These are phyloP conservation scores for Pyrgilauda ruficollis DNA, from an alignment of 2,113 vertebrate species.

Conservation along the genomic window DNA sequence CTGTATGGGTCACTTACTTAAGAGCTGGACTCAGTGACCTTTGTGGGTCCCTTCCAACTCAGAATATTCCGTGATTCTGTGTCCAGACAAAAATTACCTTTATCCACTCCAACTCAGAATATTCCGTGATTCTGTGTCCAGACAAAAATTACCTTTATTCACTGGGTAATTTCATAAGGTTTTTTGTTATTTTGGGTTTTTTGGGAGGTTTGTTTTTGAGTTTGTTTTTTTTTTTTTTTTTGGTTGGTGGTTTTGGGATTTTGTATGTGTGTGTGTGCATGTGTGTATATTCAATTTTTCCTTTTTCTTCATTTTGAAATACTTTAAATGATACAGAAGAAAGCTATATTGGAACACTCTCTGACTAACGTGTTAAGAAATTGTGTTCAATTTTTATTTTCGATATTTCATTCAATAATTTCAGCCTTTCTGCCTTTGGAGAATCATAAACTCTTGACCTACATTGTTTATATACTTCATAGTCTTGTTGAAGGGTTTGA, in stretches of 20 bases:
- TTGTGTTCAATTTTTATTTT: not conserved
- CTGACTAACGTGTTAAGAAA: not conserved
- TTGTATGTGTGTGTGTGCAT: not conserved
- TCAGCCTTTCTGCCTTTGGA: not conserved
- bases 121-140: not conserved
- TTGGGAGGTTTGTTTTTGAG: not conserved
- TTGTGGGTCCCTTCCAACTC: not conserved
- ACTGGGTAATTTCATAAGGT: not conserved
- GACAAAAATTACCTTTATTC: not conserved
- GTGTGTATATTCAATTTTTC: not conserved
- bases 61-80: not conserved
- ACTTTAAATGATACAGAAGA: not conserved
- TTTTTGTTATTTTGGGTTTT: not conserved
- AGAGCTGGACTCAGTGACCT: not conserved
- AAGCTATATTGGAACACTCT: not conserved
- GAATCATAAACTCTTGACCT: not conserved
- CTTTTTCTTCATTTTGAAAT: not conserved
- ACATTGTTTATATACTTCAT: not conserved
- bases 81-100: not conserved
- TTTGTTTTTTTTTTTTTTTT: not conserved
- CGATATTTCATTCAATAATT: not conserved
- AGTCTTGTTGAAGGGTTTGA: not conserved
- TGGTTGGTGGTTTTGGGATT: not conserved
- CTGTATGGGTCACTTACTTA: not conserved
- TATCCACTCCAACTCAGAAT: not conserved